Percentiles rank a stretch among this genome's conserved stretches.
These are phyloP conservation scores for Zaprionus gabonicus DNA, from an alignment of 1,140 invertebrate genomes.

Conservation along the genomic window DNA sequence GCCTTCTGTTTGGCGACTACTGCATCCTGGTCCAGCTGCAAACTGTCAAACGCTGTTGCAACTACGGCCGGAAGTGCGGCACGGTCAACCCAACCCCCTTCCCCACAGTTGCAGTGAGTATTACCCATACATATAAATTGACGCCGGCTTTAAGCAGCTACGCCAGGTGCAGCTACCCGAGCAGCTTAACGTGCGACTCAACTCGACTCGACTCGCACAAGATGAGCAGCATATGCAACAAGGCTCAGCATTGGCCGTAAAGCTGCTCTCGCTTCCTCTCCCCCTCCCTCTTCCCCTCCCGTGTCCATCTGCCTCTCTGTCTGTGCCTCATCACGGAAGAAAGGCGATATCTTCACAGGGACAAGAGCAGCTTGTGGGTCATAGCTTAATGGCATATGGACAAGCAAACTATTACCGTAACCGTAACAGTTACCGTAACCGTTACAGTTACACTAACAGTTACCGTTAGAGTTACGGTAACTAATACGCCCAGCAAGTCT, in stretches of 20 bases:
- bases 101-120: not conserved
- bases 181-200: constrained; percentile 3
- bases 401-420: constrained; percentile 11
- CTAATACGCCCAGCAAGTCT: not conserved
- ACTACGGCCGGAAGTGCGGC: constrained; percentile 58
- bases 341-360: not conserved
- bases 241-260: constrained; percentile 1
- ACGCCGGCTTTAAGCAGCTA: not conserved
- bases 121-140: constrained; percentile 8
- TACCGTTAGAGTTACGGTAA: constrained; percentile 3
- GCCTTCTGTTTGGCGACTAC: not conserved
- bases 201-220: not conserved
- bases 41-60: constrained; percentile 62
- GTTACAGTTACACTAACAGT: not conserved
- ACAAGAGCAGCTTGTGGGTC: constrained; percentile 9
- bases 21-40: constrained; percentile 22
- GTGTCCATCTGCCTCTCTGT: not conserved
- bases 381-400: constrained; percentile 25
- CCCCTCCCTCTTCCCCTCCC: no score
- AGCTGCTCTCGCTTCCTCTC: not conserved
- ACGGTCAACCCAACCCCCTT: constrained; percentile 37
- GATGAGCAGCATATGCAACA: constrained; percentile 40
- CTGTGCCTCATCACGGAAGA: not conserved
- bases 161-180: constrained; percentile 1
- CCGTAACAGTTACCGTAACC: not conserved